Conservation (phyloP, 2,113 vertebrate genomes). For the Dicaeum eximium region DNA sequence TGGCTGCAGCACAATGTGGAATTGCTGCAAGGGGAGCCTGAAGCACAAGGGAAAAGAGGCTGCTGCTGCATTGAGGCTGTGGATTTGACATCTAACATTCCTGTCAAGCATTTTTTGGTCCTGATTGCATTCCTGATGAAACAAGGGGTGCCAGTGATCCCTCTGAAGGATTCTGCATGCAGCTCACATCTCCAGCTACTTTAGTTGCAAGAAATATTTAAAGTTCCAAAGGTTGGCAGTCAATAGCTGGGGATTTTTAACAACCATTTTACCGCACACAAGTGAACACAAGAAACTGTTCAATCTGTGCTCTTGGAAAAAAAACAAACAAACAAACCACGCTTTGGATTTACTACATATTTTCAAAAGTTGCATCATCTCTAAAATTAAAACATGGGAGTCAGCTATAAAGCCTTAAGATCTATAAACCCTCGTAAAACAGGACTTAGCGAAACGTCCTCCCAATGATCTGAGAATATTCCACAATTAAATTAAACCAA, state of each 20-base stretch:
- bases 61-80: background rate
- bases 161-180: background rate
- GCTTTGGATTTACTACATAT: background rate
- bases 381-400: background rate
- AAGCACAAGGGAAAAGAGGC: background rate
- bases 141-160: background rate
- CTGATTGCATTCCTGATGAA: background rate
- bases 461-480: background rate
- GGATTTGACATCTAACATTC: background rate
- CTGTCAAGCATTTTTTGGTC: background rate
- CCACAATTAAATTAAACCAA: constrained; percentile 23
- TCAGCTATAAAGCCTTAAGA: background rate
- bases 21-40: background rate
- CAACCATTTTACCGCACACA: background rate
- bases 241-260: constrained; percentile 21
- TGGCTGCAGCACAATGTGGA: constrained; percentile 8
- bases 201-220: constrained; percentile 15
- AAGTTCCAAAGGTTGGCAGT: background rate
- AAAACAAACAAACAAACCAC: background rate
- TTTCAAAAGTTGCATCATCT: background rate
- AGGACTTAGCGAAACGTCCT: background rate
- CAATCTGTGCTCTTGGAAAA: background rate
- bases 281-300: background rate
- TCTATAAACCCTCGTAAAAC: background rate
- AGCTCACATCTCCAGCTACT: background rate